phyloP scores from a whole-genome alignment of 2,113 vertebrate genomes.

The Larimichthys polyactis region DNA sequence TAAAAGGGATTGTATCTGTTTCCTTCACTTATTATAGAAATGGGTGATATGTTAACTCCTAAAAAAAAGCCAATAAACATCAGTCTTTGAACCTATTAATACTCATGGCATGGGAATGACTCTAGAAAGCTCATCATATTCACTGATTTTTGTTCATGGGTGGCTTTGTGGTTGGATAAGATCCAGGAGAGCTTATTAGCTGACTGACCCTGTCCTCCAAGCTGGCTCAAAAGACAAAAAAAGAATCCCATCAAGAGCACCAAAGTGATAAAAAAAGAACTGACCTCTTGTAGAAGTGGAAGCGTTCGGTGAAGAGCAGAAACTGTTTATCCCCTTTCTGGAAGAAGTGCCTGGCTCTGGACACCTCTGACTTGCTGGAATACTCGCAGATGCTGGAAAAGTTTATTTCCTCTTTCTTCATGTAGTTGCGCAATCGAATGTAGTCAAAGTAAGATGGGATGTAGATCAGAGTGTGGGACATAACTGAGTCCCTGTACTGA shows the following conservation, averaged over 20 bases:
- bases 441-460: constrained; percentile 97
- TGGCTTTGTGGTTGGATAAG: background rate
- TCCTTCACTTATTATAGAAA: background rate
- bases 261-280: constrained; percentile 6
- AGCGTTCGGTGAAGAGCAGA: constrained; percentile 94
- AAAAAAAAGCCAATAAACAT: constrained; percentile 3
- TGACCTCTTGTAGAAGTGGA: constrained; percentile 98
- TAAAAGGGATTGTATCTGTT: background rate
- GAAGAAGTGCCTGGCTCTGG: constrained; percentile 91
- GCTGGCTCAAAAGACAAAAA: background rate
- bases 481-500: constrained; percentile 94
- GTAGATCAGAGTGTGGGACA: constrained; percentile 96
- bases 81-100: background rate
- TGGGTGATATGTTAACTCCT: constrained; percentile 9
- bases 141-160: background rate
- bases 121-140: background rate
- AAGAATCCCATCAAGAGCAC: background rate
- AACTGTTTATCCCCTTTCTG: constrained; percentile 92
- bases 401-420: constrained; percentile 93
- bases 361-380: constrained; percentile 86
- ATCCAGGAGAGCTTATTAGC: background rate
- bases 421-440: constrained; percentile 93
- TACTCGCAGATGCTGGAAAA: constrained; percentile 93
- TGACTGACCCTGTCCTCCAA: background rate
- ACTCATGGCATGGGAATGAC: background rate